Evolutionary conservation across 1,140 invertebrate species (phyloP), one percentile per base, ranked within the genome.

Genomic region (Muscidifurax raptorellus): DNA sequence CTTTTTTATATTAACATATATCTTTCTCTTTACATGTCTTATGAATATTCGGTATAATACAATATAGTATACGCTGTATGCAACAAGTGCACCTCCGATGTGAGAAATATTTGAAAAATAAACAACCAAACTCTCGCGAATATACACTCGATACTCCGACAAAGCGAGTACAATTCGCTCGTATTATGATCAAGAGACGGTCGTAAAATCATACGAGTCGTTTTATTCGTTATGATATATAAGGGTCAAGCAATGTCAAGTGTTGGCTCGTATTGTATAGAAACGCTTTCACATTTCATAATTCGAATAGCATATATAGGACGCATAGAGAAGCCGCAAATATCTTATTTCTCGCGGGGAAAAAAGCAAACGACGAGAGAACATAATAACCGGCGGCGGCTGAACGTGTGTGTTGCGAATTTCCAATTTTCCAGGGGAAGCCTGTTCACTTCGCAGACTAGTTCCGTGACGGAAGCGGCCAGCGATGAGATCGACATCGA

Each of bases 401-500:
- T 83, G 75, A 83, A 83, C 25, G 67, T 25, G 76, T 84, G 74
- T 40, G 81, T 90, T 90, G 90, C 66, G 87, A 88, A 85, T 90
- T 92, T 90, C 88, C 89, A 87, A 81, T 82, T 91, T 90, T 88
- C 80, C 88, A 91, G 92, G 87, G 94, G 93, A 66, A 94, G 94
- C 82, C 91, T 95, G 69, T 94, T 95, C 86, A 94, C 94, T 36
- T 95, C 95, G 87, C 95, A 96, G 89, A 95, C 95, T 6, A 95
- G 95, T 90, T 95, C 95, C 44, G 95, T 95, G 28, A 96, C 95
- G 9, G 96, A 96, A 90, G 95, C 95, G 5, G 94, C 95, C 15
- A 96, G 95, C 86, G 96, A 96, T 87, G 96, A 96, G 88, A 95
- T 96, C 82, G 96, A 96, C 91, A 94, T 95, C 83, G 95, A 96